Percentiles rank a stretch among this genome's conserved stretches.
phyloP scores from a whole-genome alignment of 2,113 vertebrate species.

The Hucho hucho region DNA sequence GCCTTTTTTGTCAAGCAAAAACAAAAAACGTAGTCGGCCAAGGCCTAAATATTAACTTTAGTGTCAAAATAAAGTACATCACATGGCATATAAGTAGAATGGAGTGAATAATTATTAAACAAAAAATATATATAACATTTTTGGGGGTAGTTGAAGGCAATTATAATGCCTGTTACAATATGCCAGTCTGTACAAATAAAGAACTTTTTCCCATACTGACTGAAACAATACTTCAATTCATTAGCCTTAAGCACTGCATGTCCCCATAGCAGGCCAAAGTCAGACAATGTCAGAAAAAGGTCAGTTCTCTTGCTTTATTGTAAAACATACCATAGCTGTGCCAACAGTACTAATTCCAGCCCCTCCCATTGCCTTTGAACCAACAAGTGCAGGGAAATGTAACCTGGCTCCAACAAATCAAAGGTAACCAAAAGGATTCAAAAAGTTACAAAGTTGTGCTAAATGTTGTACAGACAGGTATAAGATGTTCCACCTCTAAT shows the following conservation, averaged over 20 bases:
- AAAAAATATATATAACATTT: too few species aligned
- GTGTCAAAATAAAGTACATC: too few species aligned
- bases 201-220: not conserved
- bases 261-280: conserved; percentile 17
- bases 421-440: not conserved
- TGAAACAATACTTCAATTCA: not conserved
- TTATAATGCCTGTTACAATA: not conserved
- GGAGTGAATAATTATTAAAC: too few species aligned
- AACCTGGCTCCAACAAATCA: not conserved
- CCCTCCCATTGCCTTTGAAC: conserved; percentile 36
- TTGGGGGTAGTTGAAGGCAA: too few species aligned
- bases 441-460: not conserved
- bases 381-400: conserved; percentile 24
- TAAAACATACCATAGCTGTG: conserved; percentile 61
- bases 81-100: too few species aligned
- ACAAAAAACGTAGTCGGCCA: too few species aligned
- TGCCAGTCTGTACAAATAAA: not conserved
- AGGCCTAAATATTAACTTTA: too few species aligned
- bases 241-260: not conserved
- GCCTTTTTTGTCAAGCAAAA: too few species aligned
- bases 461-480: conserved; percentile 7
- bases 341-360: conserved; percentile 46
- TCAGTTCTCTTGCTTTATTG: conserved; percentile 66
- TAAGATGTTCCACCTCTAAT: conserved; percentile 2
- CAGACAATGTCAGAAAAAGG: conserved; percentile 26